Evolutionary conservation across 2,113 vertebrate species (phyloP).

Genomic region (Urocolius indicus): DNA sequence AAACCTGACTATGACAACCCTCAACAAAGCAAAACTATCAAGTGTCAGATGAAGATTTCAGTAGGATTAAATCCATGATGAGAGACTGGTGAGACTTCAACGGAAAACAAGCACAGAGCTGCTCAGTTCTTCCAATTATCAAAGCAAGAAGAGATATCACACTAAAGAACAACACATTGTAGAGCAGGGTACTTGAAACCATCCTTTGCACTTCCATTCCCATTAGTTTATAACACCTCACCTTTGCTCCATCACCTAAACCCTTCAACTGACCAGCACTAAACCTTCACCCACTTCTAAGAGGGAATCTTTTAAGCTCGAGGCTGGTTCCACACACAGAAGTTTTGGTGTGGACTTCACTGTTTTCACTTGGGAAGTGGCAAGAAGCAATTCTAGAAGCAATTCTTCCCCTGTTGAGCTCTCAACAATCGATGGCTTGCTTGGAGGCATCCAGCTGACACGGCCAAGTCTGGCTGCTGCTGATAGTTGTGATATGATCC

Average conservation of each 20-base stretch:
- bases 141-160: neutral
- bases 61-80: neutral
- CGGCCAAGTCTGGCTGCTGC: neutral
- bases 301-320: neutral
- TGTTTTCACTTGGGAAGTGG: neutral
- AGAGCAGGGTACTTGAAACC: neutral
- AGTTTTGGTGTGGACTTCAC: neutral
- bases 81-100: neutral
- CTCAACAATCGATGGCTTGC: neutral
- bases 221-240: neutral
- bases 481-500: neutral
- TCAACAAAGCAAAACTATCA: neutral
- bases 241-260: neutral
- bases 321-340: neutral
- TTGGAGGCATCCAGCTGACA: neutral
- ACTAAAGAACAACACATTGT: neutral
- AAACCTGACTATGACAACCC: neutral
- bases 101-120: neutral
- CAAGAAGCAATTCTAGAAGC: neutral
- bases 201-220: neutral
- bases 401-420: neutral
- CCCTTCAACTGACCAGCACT: fast-evolving
- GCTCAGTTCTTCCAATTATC: neutral
- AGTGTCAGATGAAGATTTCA: neutral
- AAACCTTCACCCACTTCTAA: fast-evolving